phyloP scores from a whole-genome alignment of 2,797 vertebrate species.

The Valencia hispanica region DNA sequence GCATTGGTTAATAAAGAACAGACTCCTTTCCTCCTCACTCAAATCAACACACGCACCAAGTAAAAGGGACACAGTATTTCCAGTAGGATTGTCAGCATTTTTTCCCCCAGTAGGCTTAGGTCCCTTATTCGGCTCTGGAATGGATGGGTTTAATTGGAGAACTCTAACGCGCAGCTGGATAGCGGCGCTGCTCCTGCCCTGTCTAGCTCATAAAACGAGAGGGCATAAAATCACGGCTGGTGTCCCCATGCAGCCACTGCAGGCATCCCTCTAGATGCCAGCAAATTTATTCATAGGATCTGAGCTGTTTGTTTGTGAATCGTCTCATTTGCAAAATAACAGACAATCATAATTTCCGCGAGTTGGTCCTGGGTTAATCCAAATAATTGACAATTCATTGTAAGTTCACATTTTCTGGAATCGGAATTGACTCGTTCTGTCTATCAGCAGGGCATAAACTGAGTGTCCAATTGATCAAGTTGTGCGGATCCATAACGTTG shows the following conservation, averaged over 20 bases:
- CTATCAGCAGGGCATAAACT: slow-evolving; percentile 44
- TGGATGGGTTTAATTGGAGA: slow-evolving; percentile 76
- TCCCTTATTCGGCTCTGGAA: slow-evolving; percentile 68
- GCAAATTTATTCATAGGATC: slow-evolving; percentile 70
- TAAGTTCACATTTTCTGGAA: slow-evolving; percentile 65
- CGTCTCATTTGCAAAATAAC: slow-evolving; percentile 75
- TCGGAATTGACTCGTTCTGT: slow-evolving; percentile 58
- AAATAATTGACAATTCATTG: slow-evolving; percentile 73
- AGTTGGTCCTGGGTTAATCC: slow-evolving; percentile 75
- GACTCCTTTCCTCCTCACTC: slow-evolving; percentile 27
- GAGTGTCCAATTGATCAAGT: slow-evolving; percentile 53
- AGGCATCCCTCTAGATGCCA: slow-evolving; percentile 57
- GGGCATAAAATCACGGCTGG: slow-evolving; percentile 43
- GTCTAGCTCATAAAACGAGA: slow-evolving; percentile 60
- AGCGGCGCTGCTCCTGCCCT: slow-evolving; percentile 55
- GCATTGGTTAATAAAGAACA: slow-evolving; percentile 48
- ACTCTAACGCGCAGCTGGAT: slow-evolving; percentile 72
- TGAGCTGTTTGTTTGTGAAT: slow-evolving; percentile 70
- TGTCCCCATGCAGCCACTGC: slow-evolving; percentile 35
- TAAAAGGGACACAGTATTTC: slow-evolving; percentile 66
- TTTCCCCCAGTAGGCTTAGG: slow-evolving; percentile 69
- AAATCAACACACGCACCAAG: slow-evolving; percentile 27
- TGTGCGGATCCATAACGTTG: slow-evolving; percentile 26
- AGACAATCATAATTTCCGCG: slow-evolving; percentile 71
- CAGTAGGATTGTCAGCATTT: slow-evolving; percentile 75